Base-by-base conservation (phyloP, 2,797 vertebrate genomes). In the Ficedula albicollis region DNA sequence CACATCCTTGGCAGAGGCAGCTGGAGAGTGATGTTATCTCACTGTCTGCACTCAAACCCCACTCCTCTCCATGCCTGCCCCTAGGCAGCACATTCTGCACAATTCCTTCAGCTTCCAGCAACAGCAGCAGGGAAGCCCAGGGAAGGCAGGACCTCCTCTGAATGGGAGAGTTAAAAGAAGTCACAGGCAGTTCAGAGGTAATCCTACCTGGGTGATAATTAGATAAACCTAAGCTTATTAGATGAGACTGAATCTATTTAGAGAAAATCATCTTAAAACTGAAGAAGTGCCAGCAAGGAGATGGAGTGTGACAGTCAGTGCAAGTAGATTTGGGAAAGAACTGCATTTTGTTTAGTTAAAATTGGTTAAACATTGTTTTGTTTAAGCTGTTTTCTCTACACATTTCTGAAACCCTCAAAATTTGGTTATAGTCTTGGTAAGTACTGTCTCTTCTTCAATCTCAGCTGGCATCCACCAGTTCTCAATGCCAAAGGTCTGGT, bases 171-270 rank as follows among this genome's bases (percentile, higher is more conserved):
- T 27, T 62, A 60, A 80, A 52, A 34, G 76, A 51, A 91, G 74
- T 81, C 91, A 62, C 36, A 43, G 49, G 68, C 79, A 67, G 82
- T 56, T 89, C 87, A 8, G 83, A 82, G 52, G 91, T 90, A 96
- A 97, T 95, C 90, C 90, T 56, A 97, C 96, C 91, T 96, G 90
- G 62, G 59, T 59, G 88, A 72, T 94, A 96, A 95, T 91, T 95
- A 95, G 88, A 95, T 95, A 91, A 97, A 91, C 77, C 83, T 95
- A 97, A 96, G 85, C 92, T 91, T 76, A 94, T 97, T 97, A 96
- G 86, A 90, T 70, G 93, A 59, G 41, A 75, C 95, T 63, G 77
- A 91, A 96, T 91, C 95, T 91, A 82, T 95, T 96, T 94, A 95
- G 90, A 94, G 83, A 82, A 96, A 94, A 87, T 68, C 29, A 82